A percentile compares a stretch with the other conserved stretches of the same genome.
phyloP scores from a whole-genome alignment of 1,140 invertebrate genomes.

The Pararge aegeria region DNA sequence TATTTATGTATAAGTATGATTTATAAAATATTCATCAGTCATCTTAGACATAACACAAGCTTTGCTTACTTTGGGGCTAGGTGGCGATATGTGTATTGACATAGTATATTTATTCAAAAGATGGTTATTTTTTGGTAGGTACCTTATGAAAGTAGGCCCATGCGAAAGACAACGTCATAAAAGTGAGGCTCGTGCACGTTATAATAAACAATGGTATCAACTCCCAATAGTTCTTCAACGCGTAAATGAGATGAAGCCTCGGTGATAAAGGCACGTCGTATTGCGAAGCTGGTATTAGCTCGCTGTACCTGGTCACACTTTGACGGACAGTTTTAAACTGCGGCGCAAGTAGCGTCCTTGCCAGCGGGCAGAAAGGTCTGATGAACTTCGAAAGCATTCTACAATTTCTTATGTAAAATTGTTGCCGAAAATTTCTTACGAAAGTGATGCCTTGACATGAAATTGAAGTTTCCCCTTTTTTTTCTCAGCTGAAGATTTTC shows the following conservation, averaged over 20 bases:
- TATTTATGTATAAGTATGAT: too few species aligned
- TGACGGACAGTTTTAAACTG: background rate
- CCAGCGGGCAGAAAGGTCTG: background rate
- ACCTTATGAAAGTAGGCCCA: constrained; percentile 55
- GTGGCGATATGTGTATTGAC: too few species aligned
- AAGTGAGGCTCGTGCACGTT: constrained; percentile 26
- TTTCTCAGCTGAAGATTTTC: too few species aligned
- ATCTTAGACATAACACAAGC: too few species aligned
- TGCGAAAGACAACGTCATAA: constrained; percentile 35
- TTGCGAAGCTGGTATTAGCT: constrained; percentile 47
- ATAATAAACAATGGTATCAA: constrained; percentile 48
- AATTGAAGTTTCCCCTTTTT: too few species aligned
- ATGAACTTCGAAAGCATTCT: background rate
- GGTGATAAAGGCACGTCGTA: constrained; percentile 50
- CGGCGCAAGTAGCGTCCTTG: background rate
- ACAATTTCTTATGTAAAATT: too few species aligned
- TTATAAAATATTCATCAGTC: too few species aligned
- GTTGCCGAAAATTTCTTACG: background rate
- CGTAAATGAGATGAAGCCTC: constrained; percentile 44
- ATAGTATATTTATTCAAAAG: too few species aligned
- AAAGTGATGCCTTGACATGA: too few species aligned
- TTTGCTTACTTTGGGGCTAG: too few species aligned
- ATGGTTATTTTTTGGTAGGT: too few species aligned
- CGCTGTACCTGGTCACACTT: background rate
- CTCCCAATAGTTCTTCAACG: constrained; percentile 50